phyloP scores from a whole-genome alignment of 2,888 invertebrate species.

The Chrysolina haemoptera region DNA sequence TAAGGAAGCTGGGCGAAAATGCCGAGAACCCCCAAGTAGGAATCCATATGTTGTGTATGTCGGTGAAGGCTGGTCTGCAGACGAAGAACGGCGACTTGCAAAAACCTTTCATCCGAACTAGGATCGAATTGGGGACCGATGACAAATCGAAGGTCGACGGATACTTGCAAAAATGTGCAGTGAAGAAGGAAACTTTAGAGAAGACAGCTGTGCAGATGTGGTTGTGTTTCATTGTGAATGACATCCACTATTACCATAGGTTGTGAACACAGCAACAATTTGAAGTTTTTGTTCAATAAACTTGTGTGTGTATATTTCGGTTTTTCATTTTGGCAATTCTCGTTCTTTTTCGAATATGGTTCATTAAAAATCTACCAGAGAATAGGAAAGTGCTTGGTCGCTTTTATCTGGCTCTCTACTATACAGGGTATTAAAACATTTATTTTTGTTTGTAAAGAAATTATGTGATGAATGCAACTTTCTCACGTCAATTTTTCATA shows the following conservation, averaged over 20 bases:
- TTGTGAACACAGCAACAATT: conserved; percentile 22
- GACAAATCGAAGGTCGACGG: conserved; percentile 34
- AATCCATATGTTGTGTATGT: conserved; percentile 48
- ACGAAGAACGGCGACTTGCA: conserved; percentile 37
- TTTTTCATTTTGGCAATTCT: not conserved
- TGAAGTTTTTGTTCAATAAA: not conserved
- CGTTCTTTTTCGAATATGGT: too few species aligned
- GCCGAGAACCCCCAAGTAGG: conserved; percentile 37
- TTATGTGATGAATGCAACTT: too few species aligned
- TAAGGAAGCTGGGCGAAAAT: conserved; percentile 37
- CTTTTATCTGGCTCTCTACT: too few species aligned
- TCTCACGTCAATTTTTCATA: too few species aligned
- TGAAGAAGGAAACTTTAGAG: conserved; percentile 32
- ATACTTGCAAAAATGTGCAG: conserved; percentile 34
- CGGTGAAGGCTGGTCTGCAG: conserved; percentile 43
- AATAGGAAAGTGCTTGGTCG: too few species aligned
- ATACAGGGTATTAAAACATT: too few species aligned
- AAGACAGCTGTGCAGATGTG: conserved; percentile 41
- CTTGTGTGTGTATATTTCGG: not conserved
- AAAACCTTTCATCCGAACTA: conserved; percentile 28
- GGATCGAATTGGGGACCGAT: conserved; percentile 32
- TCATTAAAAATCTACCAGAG: too few species aligned
- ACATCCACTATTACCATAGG: conserved; percentile 41
- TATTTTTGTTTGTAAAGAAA: too few species aligned
- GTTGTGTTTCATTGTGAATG: conserved; percentile 42